These are phyloP conservation scores for Listronotus bonariensis DNA, from an alignment of 1,140 invertebrate species.

Conservation along the genomic window DNA sequence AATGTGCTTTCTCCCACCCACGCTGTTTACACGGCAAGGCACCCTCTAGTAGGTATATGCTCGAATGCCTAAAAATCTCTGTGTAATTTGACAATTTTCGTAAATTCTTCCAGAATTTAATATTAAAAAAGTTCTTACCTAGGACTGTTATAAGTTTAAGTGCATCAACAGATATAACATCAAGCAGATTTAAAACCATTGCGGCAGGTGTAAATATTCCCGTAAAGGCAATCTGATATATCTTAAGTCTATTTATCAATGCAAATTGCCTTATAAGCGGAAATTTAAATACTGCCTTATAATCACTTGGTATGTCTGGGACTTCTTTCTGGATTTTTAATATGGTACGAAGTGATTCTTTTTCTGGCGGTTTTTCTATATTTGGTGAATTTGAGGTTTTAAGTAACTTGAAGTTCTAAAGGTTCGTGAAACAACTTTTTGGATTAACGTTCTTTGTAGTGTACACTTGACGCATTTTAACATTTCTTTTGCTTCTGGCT, in stretches of 20 bases:
- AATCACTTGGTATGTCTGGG: slow-evolving; percentile 18
- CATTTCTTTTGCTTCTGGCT: no score
- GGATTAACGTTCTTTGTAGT: not conserved
- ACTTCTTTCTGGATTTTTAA: not conserved
- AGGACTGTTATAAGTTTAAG: slow-evolving; percentile 9
- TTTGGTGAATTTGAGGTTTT: not conserved
- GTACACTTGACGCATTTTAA: no score
- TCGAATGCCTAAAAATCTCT: no score
- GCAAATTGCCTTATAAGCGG: slow-evolving; percentile 40
- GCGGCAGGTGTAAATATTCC: slow-evolving; percentile 19
- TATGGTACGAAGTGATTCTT: not conserved
- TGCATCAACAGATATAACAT: slow-evolving; percentile 25
- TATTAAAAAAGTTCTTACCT: slow-evolving; percentile 17
- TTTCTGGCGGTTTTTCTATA: not conserved
- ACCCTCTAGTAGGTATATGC: no score
- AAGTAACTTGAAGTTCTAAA: not conserved
- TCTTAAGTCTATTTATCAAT: slow-evolving; percentile 45
- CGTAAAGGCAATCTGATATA: slow-evolving; percentile 42
- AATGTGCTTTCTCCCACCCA: no score
- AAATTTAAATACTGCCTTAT: slow-evolving; percentile 47
- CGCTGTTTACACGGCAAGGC: no score
- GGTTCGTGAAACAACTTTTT: not conserved
- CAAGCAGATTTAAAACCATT: slow-evolving; percentile 15
- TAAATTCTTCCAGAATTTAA: no score
- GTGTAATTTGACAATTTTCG: no score